phyloP scores from a whole-genome alignment of 1,140 invertebrate species.

The Apis laboriosa region DNA sequence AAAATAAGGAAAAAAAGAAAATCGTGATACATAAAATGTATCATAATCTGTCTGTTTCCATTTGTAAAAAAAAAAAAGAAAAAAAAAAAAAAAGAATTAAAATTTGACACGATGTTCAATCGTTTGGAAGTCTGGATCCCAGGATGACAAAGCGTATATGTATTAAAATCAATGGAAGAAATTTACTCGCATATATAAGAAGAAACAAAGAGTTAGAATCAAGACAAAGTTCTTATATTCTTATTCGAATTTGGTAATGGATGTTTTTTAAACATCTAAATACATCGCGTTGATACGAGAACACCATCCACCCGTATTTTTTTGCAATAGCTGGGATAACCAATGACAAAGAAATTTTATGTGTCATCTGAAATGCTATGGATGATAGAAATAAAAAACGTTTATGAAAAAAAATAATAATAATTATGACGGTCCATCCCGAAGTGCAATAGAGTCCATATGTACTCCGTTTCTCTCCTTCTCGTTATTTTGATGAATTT shows the following conservation, averaged over 20 bases:
- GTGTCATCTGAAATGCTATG: neutral
- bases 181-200: neutral
- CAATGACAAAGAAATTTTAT: constrained; percentile 1
- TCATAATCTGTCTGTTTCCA: too few relatives aligned
- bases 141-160: neutral
- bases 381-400: neutral
- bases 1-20: neutral
- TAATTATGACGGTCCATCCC: constrained; percentile 36
- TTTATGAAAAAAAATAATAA: neutral
- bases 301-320: constrained; percentile 14
- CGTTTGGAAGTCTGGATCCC: neutral
- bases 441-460: constrained; percentile 46
- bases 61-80: too few relatives aligned
- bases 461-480: constrained; percentile 42
- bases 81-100: neutral
- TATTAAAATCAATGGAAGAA: neutral
- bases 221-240: constrained; percentile 35
- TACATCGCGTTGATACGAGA: constrained; percentile 6
- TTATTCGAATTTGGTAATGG: constrained; percentile 46
- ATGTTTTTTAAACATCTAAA: constrained; percentile 34
- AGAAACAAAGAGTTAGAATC: neutral
- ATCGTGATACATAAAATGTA: neutral
- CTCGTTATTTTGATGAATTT: constrained; percentile 53
- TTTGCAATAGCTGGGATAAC: constrained; percentile 27
- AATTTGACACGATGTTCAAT: neutral